Conservation (phyloP, 1,140 invertebrate genomes). For the Stegodyphus mimosarum region DNA sequence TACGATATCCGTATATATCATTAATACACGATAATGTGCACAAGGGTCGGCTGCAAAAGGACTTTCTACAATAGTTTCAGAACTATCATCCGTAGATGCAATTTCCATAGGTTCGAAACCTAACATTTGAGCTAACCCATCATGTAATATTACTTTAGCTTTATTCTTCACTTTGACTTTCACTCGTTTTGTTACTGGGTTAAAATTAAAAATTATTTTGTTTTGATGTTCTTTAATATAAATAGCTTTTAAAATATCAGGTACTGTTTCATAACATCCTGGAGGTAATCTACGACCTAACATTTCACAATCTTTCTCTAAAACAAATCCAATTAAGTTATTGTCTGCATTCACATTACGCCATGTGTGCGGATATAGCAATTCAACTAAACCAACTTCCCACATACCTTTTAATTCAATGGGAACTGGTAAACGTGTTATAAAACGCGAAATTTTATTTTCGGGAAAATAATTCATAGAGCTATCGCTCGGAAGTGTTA, state of each 20-base stretch:
- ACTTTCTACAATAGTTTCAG: not conserved
- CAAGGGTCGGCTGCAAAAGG: not conserved
- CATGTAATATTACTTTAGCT: not conserved
- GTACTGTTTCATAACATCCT: not conserved
- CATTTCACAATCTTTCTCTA: not conserved
- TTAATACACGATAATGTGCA: not conserved
- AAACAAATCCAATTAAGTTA: conserved; percentile 8
- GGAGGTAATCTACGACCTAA: not conserved
- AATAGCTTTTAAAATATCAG: conserved; percentile 7
- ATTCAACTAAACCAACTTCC: conserved; percentile 1
- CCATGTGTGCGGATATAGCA: not conserved
- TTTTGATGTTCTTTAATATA: not conserved
- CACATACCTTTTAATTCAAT: not conserved
- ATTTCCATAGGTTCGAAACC: not conserved
- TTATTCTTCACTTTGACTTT: not conserved
- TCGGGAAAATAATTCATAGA: not conserved
- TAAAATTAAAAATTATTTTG: not conserved
- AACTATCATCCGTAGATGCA: not conserved
- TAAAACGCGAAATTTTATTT: conserved; percentile 7
- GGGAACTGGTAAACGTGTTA: not conserved
- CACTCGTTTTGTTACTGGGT: not conserved
- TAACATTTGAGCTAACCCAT: not conserved
- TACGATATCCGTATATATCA: conserved; percentile 1
- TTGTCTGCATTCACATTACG: not conserved
- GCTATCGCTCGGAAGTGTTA: conserved; percentile 1